A percentile compares a stretch with the other conserved stretches of the same genome.
Evolutionary conservation across 2,113 vertebrate species (phyloP).

Genomic region (Octodon degus): DNA sequence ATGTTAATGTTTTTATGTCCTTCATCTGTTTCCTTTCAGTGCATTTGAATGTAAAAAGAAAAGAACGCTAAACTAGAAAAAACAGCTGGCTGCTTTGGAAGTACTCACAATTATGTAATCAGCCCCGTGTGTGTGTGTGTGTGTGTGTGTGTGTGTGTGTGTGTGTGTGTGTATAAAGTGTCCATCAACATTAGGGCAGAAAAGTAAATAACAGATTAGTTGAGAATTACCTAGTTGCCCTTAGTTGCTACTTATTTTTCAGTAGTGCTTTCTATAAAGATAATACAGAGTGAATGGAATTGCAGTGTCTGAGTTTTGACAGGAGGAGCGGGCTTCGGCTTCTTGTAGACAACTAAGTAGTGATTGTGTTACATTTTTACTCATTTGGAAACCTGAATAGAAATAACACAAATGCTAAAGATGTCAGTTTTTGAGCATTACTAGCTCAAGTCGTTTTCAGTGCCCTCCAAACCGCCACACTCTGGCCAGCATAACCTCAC

Average conservation of each 20-base stretch:
- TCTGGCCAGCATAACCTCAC: background rate
- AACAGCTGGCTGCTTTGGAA: background rate
- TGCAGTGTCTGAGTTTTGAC: background rate
- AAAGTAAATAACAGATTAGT: constrained; percentile 50
- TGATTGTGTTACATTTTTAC: constrained; percentile 38
- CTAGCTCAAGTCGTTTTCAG: background rate
- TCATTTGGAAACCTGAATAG: constrained; percentile 31
- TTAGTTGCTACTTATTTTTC: constrained; percentile 64
- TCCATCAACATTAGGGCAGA: constrained; percentile 15
- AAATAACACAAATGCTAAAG: constrained; percentile 8
- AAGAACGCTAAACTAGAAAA: background rate
- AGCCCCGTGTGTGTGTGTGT: background rate
- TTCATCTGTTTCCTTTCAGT: constrained; percentile 54
- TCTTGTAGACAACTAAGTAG: constrained; percentile 22
- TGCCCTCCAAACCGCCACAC: background rate
- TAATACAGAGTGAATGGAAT: constrained; percentile 46
- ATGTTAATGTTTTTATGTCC: constrained; percentile 52
- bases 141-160: too few species aligned
- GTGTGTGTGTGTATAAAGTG: background rate
- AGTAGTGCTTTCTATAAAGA: constrained; percentile 27
- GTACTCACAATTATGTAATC: constrained; percentile 32
- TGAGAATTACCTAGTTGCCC: constrained; percentile 39
- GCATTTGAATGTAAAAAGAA: background rate
- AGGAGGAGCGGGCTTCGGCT: constrained; percentile 35
- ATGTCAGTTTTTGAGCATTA: background rate